Conservation (phyloP, 2,797 vertebrate species). For the Chlorospingus semifuscus region DNA sequence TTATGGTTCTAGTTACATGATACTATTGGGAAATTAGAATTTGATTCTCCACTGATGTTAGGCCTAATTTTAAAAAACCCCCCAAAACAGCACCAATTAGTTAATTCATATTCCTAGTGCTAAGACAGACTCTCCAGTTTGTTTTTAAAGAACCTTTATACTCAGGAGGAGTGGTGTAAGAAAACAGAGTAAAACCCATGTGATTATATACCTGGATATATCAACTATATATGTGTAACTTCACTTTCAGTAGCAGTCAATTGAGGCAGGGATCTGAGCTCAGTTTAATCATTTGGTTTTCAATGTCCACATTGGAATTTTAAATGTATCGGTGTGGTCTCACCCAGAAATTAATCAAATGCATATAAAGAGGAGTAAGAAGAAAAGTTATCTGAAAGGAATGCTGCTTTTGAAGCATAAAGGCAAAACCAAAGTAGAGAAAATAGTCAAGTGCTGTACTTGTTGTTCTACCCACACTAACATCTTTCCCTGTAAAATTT, state of each 20-base stretch:
- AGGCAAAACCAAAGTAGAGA: background rate
- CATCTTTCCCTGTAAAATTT: background rate
- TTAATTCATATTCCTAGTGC: background rate
- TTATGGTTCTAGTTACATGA: background rate
- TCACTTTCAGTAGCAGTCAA: background rate
- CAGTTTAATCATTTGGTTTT: background rate
- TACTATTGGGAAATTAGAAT: background rate
- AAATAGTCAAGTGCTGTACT: background rate
- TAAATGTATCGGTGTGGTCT: background rate
- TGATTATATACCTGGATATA: background rate
- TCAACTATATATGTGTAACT: background rate
- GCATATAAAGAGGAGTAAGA: background rate
- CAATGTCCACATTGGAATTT: background rate
- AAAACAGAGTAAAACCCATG: background rate
- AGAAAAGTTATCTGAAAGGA: background rate
- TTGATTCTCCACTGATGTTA: background rate
- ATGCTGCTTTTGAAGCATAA: background rate
- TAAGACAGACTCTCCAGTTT: background rate
- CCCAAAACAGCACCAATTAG: background rate
- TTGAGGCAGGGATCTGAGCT: background rate
- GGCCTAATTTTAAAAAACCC: accelerated
- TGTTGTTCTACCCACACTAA: background rate
- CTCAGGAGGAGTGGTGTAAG: background rate
- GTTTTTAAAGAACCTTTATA: background rate
- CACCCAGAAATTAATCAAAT: background rate